phyloP scores from a whole-genome alignment of 2,113 vertebrate species.

The Nematolebias whitei region DNA sequence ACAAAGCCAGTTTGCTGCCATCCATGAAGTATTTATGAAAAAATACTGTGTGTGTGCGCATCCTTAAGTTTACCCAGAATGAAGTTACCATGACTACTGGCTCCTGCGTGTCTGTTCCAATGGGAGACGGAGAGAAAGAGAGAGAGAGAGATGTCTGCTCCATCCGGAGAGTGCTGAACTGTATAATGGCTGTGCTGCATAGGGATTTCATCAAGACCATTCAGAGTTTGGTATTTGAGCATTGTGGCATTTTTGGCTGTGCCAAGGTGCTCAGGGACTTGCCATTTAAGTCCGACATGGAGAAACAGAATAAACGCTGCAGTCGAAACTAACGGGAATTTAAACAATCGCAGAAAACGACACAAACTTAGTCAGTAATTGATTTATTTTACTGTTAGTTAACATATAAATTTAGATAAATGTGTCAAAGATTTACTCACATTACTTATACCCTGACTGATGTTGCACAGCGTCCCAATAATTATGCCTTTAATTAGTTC shows the following conservation, averaged over 20 bases:
- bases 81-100: constrained; percentile 77
- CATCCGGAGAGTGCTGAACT: constrained; percentile 56
- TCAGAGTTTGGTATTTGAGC: constrained; percentile 65
- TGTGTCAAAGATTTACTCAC: background rate
- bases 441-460: background rate
- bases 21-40: constrained; percentile 64
- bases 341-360: constrained; percentile 23
- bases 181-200: constrained; percentile 62
- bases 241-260: constrained; percentile 48
- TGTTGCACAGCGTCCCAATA: constrained; percentile 12
- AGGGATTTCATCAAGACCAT: constrained; percentile 76
- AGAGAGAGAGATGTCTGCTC: constrained; percentile 46
- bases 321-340: constrained; percentile 13
- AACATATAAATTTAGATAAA: background rate
- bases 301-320: constrained; percentile 29
- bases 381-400: constrained; percentile 19
- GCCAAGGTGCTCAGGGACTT: constrained; percentile 42
- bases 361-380: constrained; percentile 8
- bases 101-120: constrained; percentile 67
- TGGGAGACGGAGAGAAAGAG: constrained; percentile 27
- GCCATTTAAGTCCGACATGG: constrained; percentile 40
- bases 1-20: constrained; percentile 26
- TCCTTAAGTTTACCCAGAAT: constrained; percentile 70
- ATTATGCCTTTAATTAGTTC: constrained; percentile 36
- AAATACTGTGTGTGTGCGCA: constrained; percentile 28